phyloP scores from a whole-genome alignment of 2,888 invertebrate genomes.

The Hirtodrosophila duncani region DNA sequence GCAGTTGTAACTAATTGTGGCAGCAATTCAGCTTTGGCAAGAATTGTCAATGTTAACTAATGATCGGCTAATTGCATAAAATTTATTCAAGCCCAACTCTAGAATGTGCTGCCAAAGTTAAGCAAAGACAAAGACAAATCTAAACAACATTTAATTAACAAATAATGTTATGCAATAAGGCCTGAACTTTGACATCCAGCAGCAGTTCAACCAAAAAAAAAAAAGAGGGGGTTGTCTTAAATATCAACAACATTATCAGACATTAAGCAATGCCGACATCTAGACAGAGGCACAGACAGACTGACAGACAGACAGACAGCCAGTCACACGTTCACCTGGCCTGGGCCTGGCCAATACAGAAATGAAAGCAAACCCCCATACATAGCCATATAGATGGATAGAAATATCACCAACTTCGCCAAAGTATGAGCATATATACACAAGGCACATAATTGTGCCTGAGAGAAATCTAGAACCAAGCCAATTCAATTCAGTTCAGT shows the following conservation, averaged over 20 bases:
- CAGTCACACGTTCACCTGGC: not conserved
- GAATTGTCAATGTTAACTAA: conserved; percentile 30
- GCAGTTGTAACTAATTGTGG: conserved; percentile 1
- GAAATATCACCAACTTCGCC: no score
- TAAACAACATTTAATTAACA: conserved; percentile 16
- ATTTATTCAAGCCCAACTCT: no score
- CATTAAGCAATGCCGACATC: conserved; percentile 43
- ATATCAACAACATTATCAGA: conserved; percentile 53
- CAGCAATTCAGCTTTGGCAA: not conserved
- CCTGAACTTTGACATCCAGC: conserved; percentile 49
- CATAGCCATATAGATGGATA: conserved; percentile 13
- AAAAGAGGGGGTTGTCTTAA: conserved; percentile 26
- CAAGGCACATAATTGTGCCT: conserved; percentile 55
- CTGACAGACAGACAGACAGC: not conserved
- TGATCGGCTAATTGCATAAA: conserved; percentile 17
- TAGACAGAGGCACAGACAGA: not conserved
- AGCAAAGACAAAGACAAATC: not conserved
- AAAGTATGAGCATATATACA: no score
- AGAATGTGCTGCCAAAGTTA: conserved; percentile 22
- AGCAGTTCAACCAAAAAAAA: not conserved
- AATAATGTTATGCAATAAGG: conserved; percentile 19
- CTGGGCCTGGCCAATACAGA: conserved; percentile 42
- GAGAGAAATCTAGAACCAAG: conserved; percentile 63
- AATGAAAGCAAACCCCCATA: conserved; percentile 41
- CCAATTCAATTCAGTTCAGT: conserved; percentile 26